Evolutionary conservation across 2,113 vertebrate genomes (phyloP).

Genomic region (Barbus barbus): DNA sequence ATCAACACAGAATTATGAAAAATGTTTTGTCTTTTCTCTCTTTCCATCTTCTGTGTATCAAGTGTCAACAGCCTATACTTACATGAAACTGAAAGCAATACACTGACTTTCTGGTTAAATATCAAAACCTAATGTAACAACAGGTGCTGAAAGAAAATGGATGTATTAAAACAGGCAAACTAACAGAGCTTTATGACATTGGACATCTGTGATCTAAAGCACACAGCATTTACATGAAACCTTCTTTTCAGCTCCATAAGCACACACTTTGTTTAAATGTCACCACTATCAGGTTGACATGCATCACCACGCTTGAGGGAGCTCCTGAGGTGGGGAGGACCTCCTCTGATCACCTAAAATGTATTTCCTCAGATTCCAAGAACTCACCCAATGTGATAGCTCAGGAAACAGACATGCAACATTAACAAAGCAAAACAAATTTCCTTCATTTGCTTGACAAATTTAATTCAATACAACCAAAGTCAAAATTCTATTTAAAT

Average conservation of each 20-base stretch:
- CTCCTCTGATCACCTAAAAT: background rate
- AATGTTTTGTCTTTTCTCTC: background rate
- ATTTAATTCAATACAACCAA: background rate
- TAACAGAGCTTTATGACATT: background rate
- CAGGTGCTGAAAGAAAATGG: background rate
- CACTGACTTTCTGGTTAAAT: constrained; percentile 14
- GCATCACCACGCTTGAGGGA: background rate
- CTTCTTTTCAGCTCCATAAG: background rate
- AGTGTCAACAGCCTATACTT: constrained; percentile 1
- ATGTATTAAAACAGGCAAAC: background rate
- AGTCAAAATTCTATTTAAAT: background rate
- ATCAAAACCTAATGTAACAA: background rate
- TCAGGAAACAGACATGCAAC: background rate
- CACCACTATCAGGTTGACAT: background rate
- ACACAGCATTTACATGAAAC: constrained; percentile 47
- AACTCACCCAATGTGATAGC: background rate
- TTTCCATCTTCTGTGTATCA: background rate
- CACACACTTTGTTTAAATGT: constrained; percentile 6
- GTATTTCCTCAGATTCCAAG: background rate
- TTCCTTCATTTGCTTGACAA: constrained; percentile 3
- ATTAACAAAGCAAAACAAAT: background rate
- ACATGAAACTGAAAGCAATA: constrained; percentile 8
- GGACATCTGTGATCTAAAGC: background rate
- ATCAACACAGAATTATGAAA: background rate
- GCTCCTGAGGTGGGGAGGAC: too few species aligned